These are phyloP conservation scores for Amiota minor DNA, from an alignment of 2,888 invertebrate genomes.

Conservation along the genomic window DNA sequence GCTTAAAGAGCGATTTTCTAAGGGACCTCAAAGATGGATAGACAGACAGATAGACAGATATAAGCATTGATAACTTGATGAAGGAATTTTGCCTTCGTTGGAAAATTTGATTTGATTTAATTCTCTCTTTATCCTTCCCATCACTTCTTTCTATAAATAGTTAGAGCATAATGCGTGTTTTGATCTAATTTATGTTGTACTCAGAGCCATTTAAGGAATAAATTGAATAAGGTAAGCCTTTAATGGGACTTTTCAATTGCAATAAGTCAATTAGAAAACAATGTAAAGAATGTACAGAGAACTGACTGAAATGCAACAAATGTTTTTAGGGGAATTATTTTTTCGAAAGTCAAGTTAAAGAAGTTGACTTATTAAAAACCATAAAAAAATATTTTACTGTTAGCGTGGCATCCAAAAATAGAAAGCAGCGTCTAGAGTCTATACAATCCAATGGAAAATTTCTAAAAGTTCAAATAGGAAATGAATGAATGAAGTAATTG, in stretches of 20 bases:
- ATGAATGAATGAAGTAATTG: no score
- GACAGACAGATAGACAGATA: background rate
- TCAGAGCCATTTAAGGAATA: background rate
- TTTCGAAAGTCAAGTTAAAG: no score
- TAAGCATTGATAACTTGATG: background rate
- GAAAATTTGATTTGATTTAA: constrained; percentile 18
- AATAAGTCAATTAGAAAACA: background rate
- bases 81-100: constrained; percentile 5
- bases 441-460: no score
- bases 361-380: no score
- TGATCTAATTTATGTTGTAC: constrained; percentile 15
- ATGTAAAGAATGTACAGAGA: no score
- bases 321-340: no score
- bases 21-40: background rate
- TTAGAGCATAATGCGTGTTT: background rate
- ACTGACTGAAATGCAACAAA: no score
- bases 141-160: constrained; percentile 9
- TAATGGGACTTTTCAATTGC: background rate
- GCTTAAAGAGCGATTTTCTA: background rate
- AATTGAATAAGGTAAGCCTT: background rate
- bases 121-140: no score
- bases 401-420: no score
- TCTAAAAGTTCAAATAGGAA: no score
- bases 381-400: no score
- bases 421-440: no score